A percentile compares a stretch with the other conserved stretches of the same genome.
These are phyloP conservation scores for Oostethus manadensis DNA, from an alignment of 2,113 vertebrate genomes.

Conservation along the genomic window DNA sequence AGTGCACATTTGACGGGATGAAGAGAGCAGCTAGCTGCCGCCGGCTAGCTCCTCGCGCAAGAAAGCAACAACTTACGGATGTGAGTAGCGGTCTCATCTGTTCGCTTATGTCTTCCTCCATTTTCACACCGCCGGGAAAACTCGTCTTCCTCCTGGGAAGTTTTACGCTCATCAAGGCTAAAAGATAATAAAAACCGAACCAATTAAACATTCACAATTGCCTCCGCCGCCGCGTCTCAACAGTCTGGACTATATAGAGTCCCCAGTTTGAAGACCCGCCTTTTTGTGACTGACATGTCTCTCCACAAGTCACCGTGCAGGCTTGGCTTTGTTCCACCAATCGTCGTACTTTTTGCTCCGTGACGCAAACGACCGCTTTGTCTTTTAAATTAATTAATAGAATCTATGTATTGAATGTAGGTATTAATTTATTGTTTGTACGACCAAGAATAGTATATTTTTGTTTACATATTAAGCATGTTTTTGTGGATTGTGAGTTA, in stretches of 20 bases:
- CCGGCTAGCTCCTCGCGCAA: conserved; percentile 24
- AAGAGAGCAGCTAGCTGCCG: conserved; percentile 27
- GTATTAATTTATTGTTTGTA: no score
- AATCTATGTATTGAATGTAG: no score
- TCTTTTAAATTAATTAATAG: no score
- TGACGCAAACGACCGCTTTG: no score
- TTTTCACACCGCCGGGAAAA: not conserved
- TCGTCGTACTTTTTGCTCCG: no score
- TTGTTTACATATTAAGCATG: no score
- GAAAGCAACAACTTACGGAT: conserved; percentile 46
- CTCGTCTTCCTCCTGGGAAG: not conserved
- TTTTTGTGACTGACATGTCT: no score
- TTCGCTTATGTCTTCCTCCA: conserved; percentile 37
- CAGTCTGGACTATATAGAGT: no score
- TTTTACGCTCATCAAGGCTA: not conserved
- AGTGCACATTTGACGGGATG: not conserved
- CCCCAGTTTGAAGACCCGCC: not conserved
- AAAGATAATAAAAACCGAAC: not conserved
- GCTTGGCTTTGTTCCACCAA: no score
- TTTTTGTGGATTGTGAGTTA: no score
- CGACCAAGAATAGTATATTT: no score
- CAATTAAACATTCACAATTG: not conserved
- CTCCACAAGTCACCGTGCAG: conserved; percentile 18
- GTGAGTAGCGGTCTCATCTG: conserved; percentile 59
- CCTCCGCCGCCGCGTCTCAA: not conserved